Conservation (phyloP, 92 coral and sea anemone genomes). For the Meandrina meandrites region DNA sequence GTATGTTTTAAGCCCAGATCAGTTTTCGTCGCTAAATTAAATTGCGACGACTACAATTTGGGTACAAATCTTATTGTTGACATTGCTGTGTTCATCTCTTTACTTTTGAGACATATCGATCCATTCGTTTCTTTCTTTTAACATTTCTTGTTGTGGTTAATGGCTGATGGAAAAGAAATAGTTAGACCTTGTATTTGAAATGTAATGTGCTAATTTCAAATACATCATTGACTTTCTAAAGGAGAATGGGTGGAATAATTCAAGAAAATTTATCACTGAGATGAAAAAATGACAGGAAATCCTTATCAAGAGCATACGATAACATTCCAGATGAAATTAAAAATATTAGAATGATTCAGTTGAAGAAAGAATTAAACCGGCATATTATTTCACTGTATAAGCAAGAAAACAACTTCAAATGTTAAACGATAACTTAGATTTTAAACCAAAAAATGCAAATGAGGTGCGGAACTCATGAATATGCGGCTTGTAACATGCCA, state of each 20-base stretch:
- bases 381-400: neutral
- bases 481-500: neutral
- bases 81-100: conserved; percentile 8
- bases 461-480: neutral
- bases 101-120: neutral
- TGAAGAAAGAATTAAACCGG: neutral
- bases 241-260: conserved; percentile 15
- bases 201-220: conserved; percentile 23
- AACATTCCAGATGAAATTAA: neutral
- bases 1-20: conserved; percentile 6
- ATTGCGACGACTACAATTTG: conserved; percentile 4
- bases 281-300: neutral
- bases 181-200: neutral
- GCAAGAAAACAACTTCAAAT: conserved; percentile 2
- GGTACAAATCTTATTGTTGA: neutral
- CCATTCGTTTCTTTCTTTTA: neutral
- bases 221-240: conserved; percentile 15
- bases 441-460: conserved; percentile 1
- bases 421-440: neutral
- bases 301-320: neutral
- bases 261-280: neutral
- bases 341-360: neutral
- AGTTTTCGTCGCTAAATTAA: neutral
- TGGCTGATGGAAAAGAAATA: neutral
- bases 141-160: neutral